Percentiles rank a stretch among this genome's conserved stretches.
These are phyloP conservation scores for Drosophila subpulchrella DNA, from an alignment of 1,140 invertebrate species.

Conservation along the genomic window DNA sequence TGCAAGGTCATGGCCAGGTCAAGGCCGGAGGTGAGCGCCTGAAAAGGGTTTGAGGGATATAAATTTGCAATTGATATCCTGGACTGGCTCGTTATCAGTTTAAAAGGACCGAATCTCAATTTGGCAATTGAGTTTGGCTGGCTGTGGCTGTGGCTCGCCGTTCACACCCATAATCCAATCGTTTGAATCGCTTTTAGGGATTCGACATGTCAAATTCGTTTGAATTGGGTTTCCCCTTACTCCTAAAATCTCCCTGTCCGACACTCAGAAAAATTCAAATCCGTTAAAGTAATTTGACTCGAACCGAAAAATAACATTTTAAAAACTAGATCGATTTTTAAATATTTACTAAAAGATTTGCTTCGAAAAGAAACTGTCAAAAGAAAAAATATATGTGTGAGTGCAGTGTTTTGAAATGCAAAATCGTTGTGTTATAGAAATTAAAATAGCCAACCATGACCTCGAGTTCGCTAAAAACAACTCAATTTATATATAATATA, in stretches of 20 bases:
- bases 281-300: no score
- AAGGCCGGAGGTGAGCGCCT: conserved; percentile 50
- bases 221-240: conserved; percentile 43
- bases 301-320: no score
- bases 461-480: no score
- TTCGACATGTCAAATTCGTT: conserved; percentile 70
- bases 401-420: no score
- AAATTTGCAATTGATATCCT: conserved; percentile 72
- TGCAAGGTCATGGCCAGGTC: conserved; percentile 64
- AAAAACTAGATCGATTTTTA: no score
- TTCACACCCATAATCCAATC: conserved; percentile 71
- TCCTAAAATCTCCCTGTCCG: neutral
- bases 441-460: no score
- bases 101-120: conserved; percentile 65
- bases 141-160: conserved; percentile 24
- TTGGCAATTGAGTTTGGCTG: conserved; percentile 51
- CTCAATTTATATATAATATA: no score
- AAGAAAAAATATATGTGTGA: no score
- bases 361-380: no score
- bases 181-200: conserved; percentile 68
- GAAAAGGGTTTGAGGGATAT: conserved; percentile 38
- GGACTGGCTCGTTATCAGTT: conserved; percentile 63
- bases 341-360: no score
- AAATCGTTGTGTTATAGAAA: no score
- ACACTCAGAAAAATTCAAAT: conserved; percentile 3